Conservation (phyloP, 2,888 invertebrate genomes). For the Temnothorax rugatulus region DNA sequence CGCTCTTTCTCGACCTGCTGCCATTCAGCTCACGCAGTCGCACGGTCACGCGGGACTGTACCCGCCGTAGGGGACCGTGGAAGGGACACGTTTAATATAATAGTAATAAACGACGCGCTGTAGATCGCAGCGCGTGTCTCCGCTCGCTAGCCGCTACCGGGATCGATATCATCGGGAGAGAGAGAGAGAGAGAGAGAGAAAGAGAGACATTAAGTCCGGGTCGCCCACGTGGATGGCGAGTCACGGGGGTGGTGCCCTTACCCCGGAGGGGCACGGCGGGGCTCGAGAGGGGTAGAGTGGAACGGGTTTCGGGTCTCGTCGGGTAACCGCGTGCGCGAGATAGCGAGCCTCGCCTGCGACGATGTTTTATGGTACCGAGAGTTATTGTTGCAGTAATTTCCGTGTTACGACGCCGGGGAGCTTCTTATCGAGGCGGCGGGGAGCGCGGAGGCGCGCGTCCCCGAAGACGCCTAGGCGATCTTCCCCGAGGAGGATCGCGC, state of each 20-base stretch:
- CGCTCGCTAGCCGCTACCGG: slow-evolving; percentile 4
- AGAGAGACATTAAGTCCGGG: slow-evolving; percentile 52
- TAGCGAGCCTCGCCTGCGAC: slow-evolving; percentile 52
- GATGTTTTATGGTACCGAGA: slow-evolving; percentile 56
- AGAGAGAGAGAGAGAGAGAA: not conserved
- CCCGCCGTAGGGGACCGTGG: not conserved
- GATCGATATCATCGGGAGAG: slow-evolving; percentile 52
- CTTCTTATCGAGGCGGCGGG: slow-evolving; percentile 48
- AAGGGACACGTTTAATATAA: slow-evolving; percentile 70
- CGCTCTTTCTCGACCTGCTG: slow-evolving; percentile 3
- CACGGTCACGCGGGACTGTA: slow-evolving; percentile 53
- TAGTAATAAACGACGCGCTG: slow-evolving; percentile 66
- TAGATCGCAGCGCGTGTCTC: slow-evolving; percentile 32
- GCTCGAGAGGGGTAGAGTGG: not conserved
- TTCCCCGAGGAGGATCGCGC: slow-evolving; percentile 26
- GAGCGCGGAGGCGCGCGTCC: slow-evolving; percentile 6
- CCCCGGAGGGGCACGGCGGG: slow-evolving; percentile 3
- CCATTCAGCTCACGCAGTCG: slow-evolving; percentile 65
- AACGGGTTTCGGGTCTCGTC: slow-evolving; percentile 50
- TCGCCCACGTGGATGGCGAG: slow-evolving; percentile 47
- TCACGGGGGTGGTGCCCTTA: slow-evolving; percentile 39
- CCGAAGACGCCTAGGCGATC: slow-evolving; percentile 45
- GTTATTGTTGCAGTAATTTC: slow-evolving; percentile 59
- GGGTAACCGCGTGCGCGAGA: slow-evolving; percentile 51
- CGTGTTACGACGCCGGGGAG: slow-evolving; percentile 52